Conservation (phyloP, 1,140 invertebrate species). For the Macrosteles quadrilineatus region DNA sequence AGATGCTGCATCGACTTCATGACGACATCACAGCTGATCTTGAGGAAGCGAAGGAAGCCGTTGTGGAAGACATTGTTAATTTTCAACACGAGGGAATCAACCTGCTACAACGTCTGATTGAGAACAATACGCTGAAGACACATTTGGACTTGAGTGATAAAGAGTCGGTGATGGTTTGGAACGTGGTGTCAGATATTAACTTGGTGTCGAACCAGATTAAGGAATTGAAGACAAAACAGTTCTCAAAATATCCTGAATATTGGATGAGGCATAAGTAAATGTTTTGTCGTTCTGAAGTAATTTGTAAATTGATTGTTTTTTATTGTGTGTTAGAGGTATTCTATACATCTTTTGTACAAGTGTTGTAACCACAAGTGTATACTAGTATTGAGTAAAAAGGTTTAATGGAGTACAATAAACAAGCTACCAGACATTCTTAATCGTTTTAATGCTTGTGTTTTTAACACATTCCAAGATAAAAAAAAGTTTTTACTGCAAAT, state of each 20-base stretch:
- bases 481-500: too few relatives aligned
- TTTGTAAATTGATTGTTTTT: too few relatives aligned
- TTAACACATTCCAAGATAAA: too few relatives aligned
- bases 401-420: too few relatives aligned
- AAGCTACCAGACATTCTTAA: too few relatives aligned
- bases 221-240: neutral
- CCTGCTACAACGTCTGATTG: neutral
- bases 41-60: neutral
- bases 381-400: too few relatives aligned
- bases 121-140: neutral
- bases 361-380: too few relatives aligned
- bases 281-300: too few relatives aligned
- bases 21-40: neutral
- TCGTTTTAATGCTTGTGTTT: too few relatives aligned
- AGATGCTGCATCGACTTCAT: neutral
- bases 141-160: neutral
- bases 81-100: conserved; percentile 1
- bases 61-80: conserved; percentile 12
- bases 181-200: neutral
- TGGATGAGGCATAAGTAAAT: conserved; percentile 3
- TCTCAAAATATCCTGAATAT: conserved; percentile 7
- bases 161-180: neutral
- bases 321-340: too few relatives aligned
- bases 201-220: neutral
- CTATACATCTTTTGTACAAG: too few relatives aligned